A percentile compares a stretch with the other conserved stretches of the same genome.
These are phyloP conservation scores for Mythimna lalbum DNA, from an alignment of 2,888 invertebrate species.

Conservation along the genomic window DNA sequence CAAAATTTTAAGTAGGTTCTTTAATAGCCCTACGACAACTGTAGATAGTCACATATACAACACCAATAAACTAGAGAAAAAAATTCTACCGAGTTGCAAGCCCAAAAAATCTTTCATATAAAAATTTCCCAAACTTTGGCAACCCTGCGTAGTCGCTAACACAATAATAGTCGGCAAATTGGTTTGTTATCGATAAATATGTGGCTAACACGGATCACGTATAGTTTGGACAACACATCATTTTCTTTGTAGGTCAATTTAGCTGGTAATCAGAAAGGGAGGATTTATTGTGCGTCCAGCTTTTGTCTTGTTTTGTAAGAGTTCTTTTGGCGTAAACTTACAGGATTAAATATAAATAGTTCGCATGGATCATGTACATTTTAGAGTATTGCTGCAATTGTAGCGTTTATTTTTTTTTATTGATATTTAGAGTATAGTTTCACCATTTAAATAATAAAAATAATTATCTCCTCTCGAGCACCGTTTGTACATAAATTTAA, in stretches of 20 bases:
- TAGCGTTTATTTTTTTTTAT: no score
- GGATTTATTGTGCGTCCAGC: constrained; percentile 54
- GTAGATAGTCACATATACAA: no score
- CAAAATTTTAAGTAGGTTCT: neutral
- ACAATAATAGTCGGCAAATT: constrained; percentile 75
- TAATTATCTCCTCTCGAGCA: no score
- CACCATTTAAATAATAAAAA: no score
- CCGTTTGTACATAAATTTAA: no score
- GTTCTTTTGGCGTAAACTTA: neutral
- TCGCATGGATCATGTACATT: no score
- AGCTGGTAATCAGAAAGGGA: constrained; percentile 58
- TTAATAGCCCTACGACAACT: neutral
- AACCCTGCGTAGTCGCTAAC: constrained; percentile 61
- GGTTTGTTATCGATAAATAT: constrained; percentile 77
- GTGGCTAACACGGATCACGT: constrained; percentile 74
- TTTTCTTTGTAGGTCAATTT: constrained; percentile 70
- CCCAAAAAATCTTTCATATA: constrained; percentile 16
- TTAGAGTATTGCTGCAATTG: no score
- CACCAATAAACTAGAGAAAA: constrained; percentile 9
- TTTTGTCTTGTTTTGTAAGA: constrained; percentile 23
- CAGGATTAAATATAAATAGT: neutral
- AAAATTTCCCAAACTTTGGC: constrained; percentile 24
- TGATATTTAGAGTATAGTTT: no score
- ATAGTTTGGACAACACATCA: constrained; percentile 59
- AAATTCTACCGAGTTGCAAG: neutral